Evolutionary conservation across 92 coral and sea anemone species (phyloP).

Genomic region (Blastomussa wellsi): DNA sequence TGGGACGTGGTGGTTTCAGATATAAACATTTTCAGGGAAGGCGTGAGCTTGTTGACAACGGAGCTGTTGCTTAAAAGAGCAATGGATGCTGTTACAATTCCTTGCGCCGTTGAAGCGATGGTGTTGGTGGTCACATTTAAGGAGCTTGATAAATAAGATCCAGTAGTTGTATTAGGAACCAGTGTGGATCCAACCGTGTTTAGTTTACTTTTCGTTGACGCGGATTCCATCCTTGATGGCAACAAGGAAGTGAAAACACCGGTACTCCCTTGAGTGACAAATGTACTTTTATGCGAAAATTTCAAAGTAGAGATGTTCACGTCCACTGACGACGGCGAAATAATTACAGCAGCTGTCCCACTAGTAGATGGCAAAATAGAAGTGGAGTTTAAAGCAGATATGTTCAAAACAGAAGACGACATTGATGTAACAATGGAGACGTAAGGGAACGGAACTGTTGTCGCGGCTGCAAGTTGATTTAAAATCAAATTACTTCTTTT

Average conservation of each 20-base stretch:
- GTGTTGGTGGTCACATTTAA: background rate
- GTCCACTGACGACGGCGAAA: background rate
- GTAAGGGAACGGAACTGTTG: background rate
- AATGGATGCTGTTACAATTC: background rate
- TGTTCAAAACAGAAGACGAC: background rate
- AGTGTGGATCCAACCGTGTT: background rate
- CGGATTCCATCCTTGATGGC: background rate
- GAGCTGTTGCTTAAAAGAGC: background rate
- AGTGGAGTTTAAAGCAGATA: background rate
- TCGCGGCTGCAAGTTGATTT: background rate
- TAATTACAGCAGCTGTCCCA: background rate
- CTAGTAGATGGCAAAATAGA: background rate
- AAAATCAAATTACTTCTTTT: background rate
- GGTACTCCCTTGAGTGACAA: background rate
- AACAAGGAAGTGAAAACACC: background rate
- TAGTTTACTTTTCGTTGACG: background rate
- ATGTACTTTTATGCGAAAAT: background rate
- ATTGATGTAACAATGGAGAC: background rate
- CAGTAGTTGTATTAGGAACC: background rate
- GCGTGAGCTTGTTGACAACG: background rate
- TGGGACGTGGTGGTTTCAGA: background rate
- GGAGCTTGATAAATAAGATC: background rate
- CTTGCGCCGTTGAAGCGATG: background rate
- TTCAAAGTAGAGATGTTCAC: background rate
- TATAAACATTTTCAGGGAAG: background rate